Percentiles rank a stretch among this genome's conserved stretches.
Conservation (phyloP, 2,888 invertebrate species). For the Clunio marinus region DNA sequence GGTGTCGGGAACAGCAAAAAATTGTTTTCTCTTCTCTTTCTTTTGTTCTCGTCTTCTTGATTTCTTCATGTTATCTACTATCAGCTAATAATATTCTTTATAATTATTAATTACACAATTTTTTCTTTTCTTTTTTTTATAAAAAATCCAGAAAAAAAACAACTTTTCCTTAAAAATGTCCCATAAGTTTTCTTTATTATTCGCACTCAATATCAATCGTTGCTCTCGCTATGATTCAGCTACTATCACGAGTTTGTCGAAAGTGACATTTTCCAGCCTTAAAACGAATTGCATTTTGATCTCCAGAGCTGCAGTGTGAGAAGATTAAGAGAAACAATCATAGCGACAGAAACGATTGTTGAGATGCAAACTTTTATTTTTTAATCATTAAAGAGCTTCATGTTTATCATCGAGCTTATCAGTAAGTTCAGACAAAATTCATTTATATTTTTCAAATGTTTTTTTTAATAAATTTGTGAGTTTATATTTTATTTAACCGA, state of each 20-base stretch:
- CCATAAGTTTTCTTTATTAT: slow-evolving; percentile 4
- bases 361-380: too few species aligned
- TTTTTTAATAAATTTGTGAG: neutral
- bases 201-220: too few species aligned
- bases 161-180: neutral
- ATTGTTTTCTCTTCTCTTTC: neutral
- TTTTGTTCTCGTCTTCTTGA: too few species aligned
- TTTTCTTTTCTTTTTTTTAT: neutral
- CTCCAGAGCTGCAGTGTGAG: too few species aligned
- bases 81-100: slow-evolving; percentile 4
- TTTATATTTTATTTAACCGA: neutral
- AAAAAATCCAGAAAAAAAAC: slow-evolving; percentile 2
- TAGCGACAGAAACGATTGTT: too few species aligned
- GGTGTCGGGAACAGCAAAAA: slow-evolving; percentile 3
- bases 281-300: too few species aligned
- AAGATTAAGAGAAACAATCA: too few species aligned
- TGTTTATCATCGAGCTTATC: neutral
- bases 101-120: slow-evolving; percentile 8
- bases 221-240: too few species aligned
- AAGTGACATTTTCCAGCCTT: too few species aligned
- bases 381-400: neutral
- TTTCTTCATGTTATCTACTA: slow-evolving; percentile 10
- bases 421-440: slow-evolving; percentile 1
- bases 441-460: neutral
- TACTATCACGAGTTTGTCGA: too few species aligned